phyloP scores from a whole-genome alignment of 2,888 invertebrate genomes.

The Polydrusus pterygomalis region DNA sequence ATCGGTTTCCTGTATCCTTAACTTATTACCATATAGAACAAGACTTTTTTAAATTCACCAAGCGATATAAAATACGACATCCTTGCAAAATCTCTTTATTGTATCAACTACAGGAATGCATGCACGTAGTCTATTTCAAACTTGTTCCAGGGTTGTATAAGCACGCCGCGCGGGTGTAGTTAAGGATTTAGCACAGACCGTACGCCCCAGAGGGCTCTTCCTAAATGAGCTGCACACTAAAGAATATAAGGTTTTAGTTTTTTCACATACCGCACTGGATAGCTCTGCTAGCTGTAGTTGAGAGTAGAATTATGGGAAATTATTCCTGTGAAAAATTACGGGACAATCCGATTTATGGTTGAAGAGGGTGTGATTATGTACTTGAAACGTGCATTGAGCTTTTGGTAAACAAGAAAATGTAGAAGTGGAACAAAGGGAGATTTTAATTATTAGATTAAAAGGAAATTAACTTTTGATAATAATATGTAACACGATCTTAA shows the following conservation, averaged over 20 bases:
- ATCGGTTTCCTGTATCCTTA: too few species aligned
- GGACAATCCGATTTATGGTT: slow-evolving; percentile 15
- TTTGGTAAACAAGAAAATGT: background rate
- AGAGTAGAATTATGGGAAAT: slow-evolving; percentile 37
- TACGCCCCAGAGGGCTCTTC: slow-evolving; percentile 49
- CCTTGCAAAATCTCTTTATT: slow-evolving; percentile 45
- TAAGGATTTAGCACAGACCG: slow-evolving; percentile 49
- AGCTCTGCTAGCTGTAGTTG: slow-evolving; percentile 9
- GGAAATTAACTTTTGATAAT: background rate
- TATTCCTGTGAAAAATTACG: slow-evolving; percentile 33
- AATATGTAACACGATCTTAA: background rate
- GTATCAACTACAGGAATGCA: slow-evolving; percentile 49
- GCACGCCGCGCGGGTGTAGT: slow-evolving; percentile 51
- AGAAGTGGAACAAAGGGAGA: background rate
- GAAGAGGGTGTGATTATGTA: slow-evolving; percentile 22
- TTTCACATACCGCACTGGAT: slow-evolving; percentile 27
- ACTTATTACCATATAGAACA: background rate
- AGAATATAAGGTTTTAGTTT: slow-evolving; percentile 49
- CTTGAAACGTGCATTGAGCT: slow-evolving; percentile 3
- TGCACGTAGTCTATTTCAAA: slow-evolving; percentile 42
- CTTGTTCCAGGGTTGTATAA: slow-evolving; percentile 49
- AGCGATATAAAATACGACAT: background rate
- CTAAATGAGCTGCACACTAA: slow-evolving; percentile 33
- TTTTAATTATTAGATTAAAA: background rate
- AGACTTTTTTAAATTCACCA: background rate